A percentile compares a stretch with the other conserved stretches of the same genome.
Conservation (phyloP, 2,113 vertebrate genomes). For the Xiphias gladius region DNA sequence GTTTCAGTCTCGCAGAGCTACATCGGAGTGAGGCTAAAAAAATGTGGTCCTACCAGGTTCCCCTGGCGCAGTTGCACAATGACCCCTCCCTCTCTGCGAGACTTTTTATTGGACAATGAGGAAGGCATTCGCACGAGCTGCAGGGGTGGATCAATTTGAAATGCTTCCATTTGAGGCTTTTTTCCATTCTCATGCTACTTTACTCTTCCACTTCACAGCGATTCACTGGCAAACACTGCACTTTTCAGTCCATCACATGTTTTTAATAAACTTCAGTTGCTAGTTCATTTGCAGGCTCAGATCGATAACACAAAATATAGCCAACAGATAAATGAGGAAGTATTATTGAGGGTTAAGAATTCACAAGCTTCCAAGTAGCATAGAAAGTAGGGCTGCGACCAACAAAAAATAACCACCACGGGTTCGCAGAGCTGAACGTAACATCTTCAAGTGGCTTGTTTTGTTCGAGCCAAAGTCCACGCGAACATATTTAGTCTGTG, state of each 20-base stretch:
- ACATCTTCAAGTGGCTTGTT: too few relatives aligned
- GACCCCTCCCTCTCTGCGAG: conserved; percentile 8
- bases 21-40: not conserved
- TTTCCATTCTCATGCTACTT: not conserved
- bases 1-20: not conserved
- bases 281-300: not conserved
- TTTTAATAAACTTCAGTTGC: not conserved
- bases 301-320: not conserved
- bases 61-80: not conserved
- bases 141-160: too few relatives aligned
- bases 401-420: too few relatives aligned
- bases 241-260: not conserved
- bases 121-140: not conserved
- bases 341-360: too few relatives aligned
- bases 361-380: not conserved
- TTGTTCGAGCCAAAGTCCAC: too few relatives aligned
- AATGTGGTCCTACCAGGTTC: conserved; percentile 46
- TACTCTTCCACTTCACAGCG: not conserved
- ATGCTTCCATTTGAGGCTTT: too few relatives aligned
- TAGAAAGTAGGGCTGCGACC: too few relatives aligned
- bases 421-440: too few relatives aligned
- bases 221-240: not conserved
- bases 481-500: too few relatives aligned
- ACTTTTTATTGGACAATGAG: not conserved
- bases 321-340: too few relatives aligned